Evolutionary conservation across 2,888 invertebrate species (phyloP).

Genomic region (Lepeophtheirus nordmannii): DNA sequence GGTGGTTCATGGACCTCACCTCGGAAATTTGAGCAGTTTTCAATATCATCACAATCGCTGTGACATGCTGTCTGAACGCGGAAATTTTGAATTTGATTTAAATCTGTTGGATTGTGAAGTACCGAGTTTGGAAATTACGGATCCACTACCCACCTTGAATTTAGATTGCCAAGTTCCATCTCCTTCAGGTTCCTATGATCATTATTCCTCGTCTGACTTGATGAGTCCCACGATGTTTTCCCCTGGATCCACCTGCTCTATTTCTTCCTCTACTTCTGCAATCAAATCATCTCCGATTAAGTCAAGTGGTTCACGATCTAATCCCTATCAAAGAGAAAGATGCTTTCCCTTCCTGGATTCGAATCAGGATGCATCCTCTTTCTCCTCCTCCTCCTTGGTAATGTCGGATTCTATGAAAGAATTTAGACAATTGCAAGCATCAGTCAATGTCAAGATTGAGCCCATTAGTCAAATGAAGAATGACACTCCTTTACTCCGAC

Average conservation of each 20-base stretch:
- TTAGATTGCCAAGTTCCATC: background rate
- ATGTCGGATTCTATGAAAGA: background rate
- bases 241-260: constrained; percentile 1
- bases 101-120: background rate
- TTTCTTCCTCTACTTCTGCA: background rate
- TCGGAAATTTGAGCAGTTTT: no score
- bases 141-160: background rate
- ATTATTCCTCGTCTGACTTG: background rate
- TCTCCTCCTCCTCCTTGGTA: background rate
- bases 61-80: background rate
- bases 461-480: background rate
- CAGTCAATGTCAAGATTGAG: constrained; percentile 1
- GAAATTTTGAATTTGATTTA: background rate
- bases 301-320: background rate
- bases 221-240: constrained; percentile 17
- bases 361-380: no score
- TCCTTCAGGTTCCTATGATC: background rate
- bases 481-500: background rate
- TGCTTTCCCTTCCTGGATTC: background rate
- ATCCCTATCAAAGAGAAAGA: background rate
- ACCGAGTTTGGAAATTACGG: background rate
- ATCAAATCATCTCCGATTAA: background rate
- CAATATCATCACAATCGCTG: background rate
- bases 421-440: background rate
- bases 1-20: no score